phyloP scores from a whole-genome alignment of 2,888 invertebrate species.

The Xestia ashworthii region DNA sequence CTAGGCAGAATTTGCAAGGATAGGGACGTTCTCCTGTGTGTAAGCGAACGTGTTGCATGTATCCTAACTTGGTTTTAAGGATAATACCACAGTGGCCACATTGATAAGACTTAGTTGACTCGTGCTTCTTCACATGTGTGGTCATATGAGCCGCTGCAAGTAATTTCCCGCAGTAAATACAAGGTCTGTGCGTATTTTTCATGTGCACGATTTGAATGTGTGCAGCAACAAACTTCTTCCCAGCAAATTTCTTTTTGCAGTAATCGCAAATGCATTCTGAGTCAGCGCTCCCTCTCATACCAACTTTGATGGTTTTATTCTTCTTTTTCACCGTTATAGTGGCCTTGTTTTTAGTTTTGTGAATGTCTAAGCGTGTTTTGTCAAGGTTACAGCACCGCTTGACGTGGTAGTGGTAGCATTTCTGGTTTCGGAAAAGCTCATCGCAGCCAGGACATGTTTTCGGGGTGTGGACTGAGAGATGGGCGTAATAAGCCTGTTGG shows the following conservation, averaged over 20 bases:
- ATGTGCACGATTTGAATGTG: conserved; percentile 86
- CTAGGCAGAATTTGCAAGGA: conserved; percentile 78
- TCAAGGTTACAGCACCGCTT: conserved; percentile 80
- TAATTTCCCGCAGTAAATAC: conserved; percentile 81
- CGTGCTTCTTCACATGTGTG: conserved; percentile 81
- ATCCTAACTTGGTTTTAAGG: conserved; percentile 80
- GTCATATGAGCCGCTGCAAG: conserved; percentile 84
- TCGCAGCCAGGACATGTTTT: conserved; percentile 82
- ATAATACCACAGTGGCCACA: conserved; percentile 80
- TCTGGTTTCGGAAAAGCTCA: conserved; percentile 80
- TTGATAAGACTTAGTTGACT: conserved; percentile 66
- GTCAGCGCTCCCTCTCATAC: conserved; percentile 78
- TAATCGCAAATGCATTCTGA: conserved; percentile 83
- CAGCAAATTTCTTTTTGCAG: conserved; percentile 82
- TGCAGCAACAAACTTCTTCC: conserved; percentile 81
- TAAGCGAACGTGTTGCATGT: conserved; percentile 81
- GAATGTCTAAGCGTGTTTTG: conserved; percentile 66
- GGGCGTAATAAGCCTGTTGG: conserved; percentile 77
- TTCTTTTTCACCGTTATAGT: conserved; percentile 76
- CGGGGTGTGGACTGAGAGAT: conserved; percentile 75
- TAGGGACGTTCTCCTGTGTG: conserved; percentile 86
- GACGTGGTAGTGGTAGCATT: conserved; percentile 82
- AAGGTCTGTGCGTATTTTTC: conserved; percentile 83
- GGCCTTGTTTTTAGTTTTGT: conserved; percentile 72
- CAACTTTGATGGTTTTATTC: conserved; percentile 77